These are phyloP conservation scores for Stictonetta naevosa DNA, from an alignment of 2,113 vertebrate species.

Conservation along the genomic window DNA sequence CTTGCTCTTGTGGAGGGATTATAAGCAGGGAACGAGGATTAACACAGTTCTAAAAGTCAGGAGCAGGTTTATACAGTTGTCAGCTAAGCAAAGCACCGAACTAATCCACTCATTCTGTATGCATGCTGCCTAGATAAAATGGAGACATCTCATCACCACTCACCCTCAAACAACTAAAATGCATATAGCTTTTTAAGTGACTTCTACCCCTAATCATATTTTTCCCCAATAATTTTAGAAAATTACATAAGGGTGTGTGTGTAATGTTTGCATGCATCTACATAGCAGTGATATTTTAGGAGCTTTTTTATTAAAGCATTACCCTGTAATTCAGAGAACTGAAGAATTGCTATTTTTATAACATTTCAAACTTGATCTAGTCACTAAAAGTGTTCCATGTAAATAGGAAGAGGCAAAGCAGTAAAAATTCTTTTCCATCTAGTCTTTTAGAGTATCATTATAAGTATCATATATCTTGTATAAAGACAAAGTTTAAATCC, in stretches of 20 bases:
- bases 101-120: constrained; percentile 55
- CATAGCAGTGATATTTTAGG: background rate
- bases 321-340: background rate
- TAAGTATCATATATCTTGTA: background rate
- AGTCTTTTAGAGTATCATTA: background rate
- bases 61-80: constrained; percentile 63
- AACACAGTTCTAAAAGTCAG: constrained; percentile 73
- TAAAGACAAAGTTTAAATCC: background rate
- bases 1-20: constrained; percentile 74
- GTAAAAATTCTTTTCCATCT: background rate
- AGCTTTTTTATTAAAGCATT: background rate
- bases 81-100: constrained; percentile 56
- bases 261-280: background rate
- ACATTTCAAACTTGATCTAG: background rate
- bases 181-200: background rate
- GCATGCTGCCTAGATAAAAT: constrained; percentile 1
- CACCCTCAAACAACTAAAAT: background rate
- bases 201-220: background rate
- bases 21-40: constrained; percentile 72
- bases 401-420: background rate
- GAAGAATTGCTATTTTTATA: background rate
- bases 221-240: background rate
- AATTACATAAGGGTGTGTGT: background rate
- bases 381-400: background rate
- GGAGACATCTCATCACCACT: background rate